phyloP scores from a whole-genome alignment of 1,140 invertebrate species.

The Archivesica marissinica region DNA sequence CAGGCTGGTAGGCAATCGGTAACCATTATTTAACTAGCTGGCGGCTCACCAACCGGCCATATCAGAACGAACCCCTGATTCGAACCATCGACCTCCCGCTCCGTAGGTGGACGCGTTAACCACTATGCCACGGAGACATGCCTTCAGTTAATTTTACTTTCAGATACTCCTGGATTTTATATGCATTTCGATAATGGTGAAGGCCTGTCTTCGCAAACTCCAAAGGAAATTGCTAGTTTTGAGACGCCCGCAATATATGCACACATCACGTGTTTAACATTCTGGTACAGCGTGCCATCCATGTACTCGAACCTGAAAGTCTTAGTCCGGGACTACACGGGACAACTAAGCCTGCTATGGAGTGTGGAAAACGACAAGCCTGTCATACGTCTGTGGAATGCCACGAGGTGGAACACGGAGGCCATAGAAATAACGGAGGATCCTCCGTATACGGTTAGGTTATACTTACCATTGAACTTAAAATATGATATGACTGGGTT shows the following conservation, averaged over 20 bases:
- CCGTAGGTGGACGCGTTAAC: too few relatives aligned
- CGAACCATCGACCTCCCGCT: too few relatives aligned
- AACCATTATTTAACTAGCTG: too few relatives aligned
- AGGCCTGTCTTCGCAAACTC: neutral
- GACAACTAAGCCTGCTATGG: neutral
- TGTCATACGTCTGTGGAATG: neutral
- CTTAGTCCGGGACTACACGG: neutral
- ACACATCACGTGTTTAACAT: neutral
- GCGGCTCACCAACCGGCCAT: too few relatives aligned
- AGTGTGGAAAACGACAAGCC: neutral
- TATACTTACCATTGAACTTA: too few relatives aligned
- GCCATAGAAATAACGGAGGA: neutral
- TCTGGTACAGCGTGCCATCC: conserved; percentile 28
- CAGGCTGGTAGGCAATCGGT: too few relatives aligned
- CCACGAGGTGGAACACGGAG: neutral
- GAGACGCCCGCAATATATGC: conserved; percentile 23
- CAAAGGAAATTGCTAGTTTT: neutral
- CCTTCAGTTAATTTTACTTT: neutral
- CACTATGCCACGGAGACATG: too few relatives aligned
- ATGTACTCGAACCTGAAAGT: conserved; percentile 16
- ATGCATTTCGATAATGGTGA: neutral
- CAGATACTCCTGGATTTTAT: conserved; percentile 16
- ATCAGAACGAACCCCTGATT: too few relatives aligned
- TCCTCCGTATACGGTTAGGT: conserved; percentile 40
- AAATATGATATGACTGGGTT: neutral